Base-by-base conservation (phyloP, 2,888 invertebrate genomes). In the Plebejus melissa region DNA sequence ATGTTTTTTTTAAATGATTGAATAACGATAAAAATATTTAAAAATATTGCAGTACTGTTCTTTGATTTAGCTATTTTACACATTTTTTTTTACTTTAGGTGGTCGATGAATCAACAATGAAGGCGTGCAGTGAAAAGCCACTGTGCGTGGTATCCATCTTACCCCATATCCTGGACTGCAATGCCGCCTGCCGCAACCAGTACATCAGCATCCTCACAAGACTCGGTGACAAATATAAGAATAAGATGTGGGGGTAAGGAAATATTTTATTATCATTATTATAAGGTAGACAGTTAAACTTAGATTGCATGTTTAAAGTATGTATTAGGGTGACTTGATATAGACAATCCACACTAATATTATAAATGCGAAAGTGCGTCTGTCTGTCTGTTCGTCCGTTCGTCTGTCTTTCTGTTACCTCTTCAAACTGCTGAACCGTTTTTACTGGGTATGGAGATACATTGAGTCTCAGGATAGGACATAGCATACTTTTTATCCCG, bases 131-230 rank as follows among this genome's bases (percentile, higher is more conserved):
- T 76, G 96, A 97, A 75, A 97, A 97, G 86, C 98, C 98, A 4
- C 93, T 99, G 11, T 99, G 99, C 88, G 96, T 99, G 57, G 95
- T 99, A 69, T 96, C 99, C 0, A 95, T 99, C 36, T 90, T 99
- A 79, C 99, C 99, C 0, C 98, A 99, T 87, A 98, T 99, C 82
- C 95, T 99, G 58, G 99, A 99, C 91, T 99, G 99, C 87, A 97
- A 98, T 88, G 97, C 98, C 0, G 95, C 96, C 65, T 99, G 99
- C 86, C 95, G 99, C 77, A 97, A 98, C 88, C 94, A 95, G n/a
- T 99, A 98, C 90, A 86, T 99, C 74, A 87, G 95, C 57, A 95
- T 95, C 1, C 93, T 99, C 4, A 94, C 94, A 22, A 91, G 94
- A 0, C 94, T 98, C 78, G 98, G 97, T 0, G 98, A 98, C 76